Evolutionary conservation across 2,797 vertebrate genomes (phyloP).

Genomic region (Mastacembelus armatus): DNA sequence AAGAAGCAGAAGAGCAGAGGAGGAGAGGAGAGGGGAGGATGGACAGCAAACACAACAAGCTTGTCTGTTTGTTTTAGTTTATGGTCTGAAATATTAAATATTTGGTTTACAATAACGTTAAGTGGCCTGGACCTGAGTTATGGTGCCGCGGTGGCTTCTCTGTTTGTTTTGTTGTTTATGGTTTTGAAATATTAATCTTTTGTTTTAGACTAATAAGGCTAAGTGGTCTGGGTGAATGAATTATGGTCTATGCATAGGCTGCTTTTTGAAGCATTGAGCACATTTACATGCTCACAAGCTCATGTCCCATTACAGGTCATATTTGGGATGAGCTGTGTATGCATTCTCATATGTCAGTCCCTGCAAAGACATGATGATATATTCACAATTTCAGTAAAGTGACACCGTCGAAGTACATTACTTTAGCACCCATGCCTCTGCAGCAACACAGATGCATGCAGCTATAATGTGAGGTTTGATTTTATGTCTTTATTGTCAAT

Average conservation of each 20-base stretch:
- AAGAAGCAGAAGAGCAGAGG: neutral
- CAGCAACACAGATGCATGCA: neutral
- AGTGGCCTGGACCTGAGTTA: slow-evolving; percentile 76
- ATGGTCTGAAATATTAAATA: slow-evolving; percentile 76
- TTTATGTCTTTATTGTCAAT: slow-evolving; percentile 9
- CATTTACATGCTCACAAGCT: slow-evolving; percentile 49
- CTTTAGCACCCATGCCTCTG: neutral
- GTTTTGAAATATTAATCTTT: slow-evolving; percentile 78
- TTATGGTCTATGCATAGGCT: slow-evolving; percentile 60
- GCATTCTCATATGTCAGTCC: neutral
- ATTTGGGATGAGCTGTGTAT: slow-evolving; percentile 22
- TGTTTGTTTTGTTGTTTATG: slow-evolving; percentile 78
- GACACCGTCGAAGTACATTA: neutral
- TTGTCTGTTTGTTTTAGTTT: slow-evolving; percentile 61
- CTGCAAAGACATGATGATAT: neutral
- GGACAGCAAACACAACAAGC: slow-evolving; percentile 37
- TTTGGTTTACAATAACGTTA: slow-evolving; percentile 82
- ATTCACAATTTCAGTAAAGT: neutral
- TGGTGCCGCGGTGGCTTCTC: slow-evolving; percentile 58
- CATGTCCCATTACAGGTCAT: slow-evolving; percentile 47
- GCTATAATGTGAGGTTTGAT: neutral
- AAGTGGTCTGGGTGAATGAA: slow-evolving; percentile 77
- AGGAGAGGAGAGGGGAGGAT: neutral
- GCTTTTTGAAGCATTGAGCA: slow-evolving; percentile 46
- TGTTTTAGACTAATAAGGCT: slow-evolving; percentile 78